These are phyloP conservation scores for Caenorhabditis latens DNA, from an alignment of 1,140 invertebrate genomes.

Conservation along the genomic window DNA sequence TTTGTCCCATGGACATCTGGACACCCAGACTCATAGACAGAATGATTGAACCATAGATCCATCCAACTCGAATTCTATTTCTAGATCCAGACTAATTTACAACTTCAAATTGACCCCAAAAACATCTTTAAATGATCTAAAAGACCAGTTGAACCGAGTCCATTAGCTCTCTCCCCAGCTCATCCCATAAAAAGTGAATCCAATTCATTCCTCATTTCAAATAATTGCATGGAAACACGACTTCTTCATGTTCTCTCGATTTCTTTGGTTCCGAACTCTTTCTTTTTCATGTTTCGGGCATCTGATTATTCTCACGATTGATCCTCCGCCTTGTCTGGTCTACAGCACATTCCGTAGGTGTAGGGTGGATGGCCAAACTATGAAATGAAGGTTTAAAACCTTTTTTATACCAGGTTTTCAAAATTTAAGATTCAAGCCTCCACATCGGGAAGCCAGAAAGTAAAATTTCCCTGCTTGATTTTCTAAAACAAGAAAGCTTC, in stretches of 20 bases:
- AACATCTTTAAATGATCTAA: neutral
- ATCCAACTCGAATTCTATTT: no score
- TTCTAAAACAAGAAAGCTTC: no score
- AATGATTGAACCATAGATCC: no score
- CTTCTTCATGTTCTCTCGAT: neutral
- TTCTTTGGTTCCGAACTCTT: neutral
- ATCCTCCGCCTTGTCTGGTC: neutral
- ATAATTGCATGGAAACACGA: conserved; percentile 39
- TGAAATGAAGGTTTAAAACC: no score
- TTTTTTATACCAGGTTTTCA: no score
- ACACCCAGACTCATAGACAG: neutral
- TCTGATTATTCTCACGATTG: conserved; percentile 3
- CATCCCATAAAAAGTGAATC: conserved; percentile 14
- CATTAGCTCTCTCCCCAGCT: neutral
- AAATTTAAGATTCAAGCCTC: no score
- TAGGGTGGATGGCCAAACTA: no score
- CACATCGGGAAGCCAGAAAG: no score
- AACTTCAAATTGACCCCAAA: no score
- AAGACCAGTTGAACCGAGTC: neutral
- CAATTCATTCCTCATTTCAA: conserved; percentile 3
- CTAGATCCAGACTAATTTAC: no score
- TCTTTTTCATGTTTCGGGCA: neutral
- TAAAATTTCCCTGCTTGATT: no score
- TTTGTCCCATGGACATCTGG: no score
- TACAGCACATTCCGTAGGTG: neutral